Evolutionary conservation across 2,113 vertebrate genomes (phyloP).

Genomic region (Porphyrio hochstetteri): DNA sequence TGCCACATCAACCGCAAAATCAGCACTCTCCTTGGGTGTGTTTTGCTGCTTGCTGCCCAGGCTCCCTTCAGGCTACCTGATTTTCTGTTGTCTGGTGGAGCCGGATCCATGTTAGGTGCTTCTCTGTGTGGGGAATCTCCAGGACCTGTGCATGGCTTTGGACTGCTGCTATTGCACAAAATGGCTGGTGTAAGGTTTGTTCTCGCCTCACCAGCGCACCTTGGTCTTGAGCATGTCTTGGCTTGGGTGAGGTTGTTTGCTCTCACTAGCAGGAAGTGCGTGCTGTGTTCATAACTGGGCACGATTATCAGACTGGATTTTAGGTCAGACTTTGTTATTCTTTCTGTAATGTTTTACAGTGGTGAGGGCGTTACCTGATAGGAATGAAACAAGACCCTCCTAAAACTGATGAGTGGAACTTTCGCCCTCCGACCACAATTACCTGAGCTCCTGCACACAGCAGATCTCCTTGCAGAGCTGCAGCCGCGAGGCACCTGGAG

Average conservation of each 20-base stretch:
- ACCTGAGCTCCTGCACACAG: background rate
- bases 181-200: background rate
- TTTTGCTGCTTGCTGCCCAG: background rate
- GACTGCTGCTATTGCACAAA: background rate
- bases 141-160: fast-evolving
- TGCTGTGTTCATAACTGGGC: background rate
- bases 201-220: fast-evolving
- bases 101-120: fast-evolving
- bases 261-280: background rate
- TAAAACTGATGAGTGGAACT: background rate
- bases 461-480: background rate
- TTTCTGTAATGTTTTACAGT: background rate
- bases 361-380: background rate
- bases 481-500: fast-evolving
- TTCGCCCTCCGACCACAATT: background rate
- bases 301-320: background rate
- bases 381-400: background rate
- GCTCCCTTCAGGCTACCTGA: background rate
- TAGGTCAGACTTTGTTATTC: conserved; percentile 22
- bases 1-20: background rate
- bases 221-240: background rate
- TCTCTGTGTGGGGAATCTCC: background rate
- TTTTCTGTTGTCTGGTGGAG: background rate
- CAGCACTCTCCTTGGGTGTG: fast-evolving
- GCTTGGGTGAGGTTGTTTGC: background rate